phyloP scores from a whole-genome alignment of 2,888 invertebrate species.

The Trichopria drosophilae region DNA sequence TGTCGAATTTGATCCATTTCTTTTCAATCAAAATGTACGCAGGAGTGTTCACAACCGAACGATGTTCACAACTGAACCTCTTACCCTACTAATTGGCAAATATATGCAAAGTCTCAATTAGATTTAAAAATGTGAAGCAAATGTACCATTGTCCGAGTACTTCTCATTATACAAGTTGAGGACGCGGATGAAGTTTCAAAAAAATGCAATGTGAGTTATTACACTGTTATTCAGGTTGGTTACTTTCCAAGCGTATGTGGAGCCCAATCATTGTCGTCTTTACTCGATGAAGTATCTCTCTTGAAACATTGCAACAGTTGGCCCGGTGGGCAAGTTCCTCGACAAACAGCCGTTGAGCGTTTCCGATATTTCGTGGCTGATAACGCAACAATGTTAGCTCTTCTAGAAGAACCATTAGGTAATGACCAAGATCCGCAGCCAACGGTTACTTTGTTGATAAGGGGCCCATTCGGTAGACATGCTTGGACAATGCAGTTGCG shows the following conservation, averaged over 20 bases:
- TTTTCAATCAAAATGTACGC: too few relatives aligned
- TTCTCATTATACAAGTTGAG: too few relatives aligned
- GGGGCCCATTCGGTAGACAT: slow-evolving; percentile 92
- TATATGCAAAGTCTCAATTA: too few relatives aligned
- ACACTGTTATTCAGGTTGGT: slow-evolving; percentile 64
- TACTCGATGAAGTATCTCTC: slow-evolving; percentile 85
- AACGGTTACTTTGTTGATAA: slow-evolving; percentile 83
- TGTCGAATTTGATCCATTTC: too few relatives aligned
- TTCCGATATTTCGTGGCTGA: slow-evolving; percentile 91
- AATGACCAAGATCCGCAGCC: slow-evolving; percentile 93
- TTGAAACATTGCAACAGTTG: slow-evolving; percentile 74
- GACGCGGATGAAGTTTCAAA: too few relatives aligned
- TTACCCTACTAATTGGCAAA: too few relatives aligned
- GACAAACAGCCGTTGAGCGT: slow-evolving; percentile 67
- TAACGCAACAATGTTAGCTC: slow-evolving; percentile 82
- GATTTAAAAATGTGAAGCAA: too few relatives aligned
- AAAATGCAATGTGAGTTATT: not conserved
- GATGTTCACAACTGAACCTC: too few relatives aligned
- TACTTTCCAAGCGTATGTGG: slow-evolving; percentile 84
- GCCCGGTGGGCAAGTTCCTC: slow-evolving; percentile 60
- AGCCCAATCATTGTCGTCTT: slow-evolving; percentile 80
- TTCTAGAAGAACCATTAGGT: slow-evolving; percentile 91
- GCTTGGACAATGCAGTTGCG: slow-evolving; percentile 91
- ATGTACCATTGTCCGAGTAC: too few relatives aligned
- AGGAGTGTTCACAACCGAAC: too few relatives aligned